Evolutionary conservation across 1,140 invertebrate genomes (phyloP).

Genomic region (Cephus cinctus): DNA sequence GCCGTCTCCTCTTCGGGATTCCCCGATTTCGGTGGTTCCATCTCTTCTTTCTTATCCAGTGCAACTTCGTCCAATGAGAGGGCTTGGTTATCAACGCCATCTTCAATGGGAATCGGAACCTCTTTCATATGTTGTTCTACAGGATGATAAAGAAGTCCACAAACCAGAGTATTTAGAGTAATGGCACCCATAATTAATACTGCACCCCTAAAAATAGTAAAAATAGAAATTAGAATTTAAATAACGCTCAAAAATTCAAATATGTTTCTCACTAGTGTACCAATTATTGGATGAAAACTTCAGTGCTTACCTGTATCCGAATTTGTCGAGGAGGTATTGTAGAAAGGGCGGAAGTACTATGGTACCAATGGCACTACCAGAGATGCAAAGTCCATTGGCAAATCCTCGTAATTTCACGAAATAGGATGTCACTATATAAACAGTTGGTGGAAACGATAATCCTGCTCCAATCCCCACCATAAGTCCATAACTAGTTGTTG

Average conservation of each 20-base stretch:
- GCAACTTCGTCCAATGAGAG: conserved; percentile 32
- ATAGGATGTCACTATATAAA: conserved; percentile 84
- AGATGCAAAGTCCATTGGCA: conserved; percentile 84
- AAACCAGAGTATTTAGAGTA: conserved; percentile 75
- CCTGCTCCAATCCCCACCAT: conserved; percentile 77
- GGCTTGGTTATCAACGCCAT: conserved; percentile 57
- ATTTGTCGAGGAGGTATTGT: conserved; percentile 67
- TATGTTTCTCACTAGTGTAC: too few relatives aligned
- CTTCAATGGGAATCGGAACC: conserved; percentile 54
- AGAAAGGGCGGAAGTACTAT: conserved; percentile 79
- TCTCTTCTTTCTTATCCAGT: neutral
- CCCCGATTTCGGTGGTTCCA: too few relatives aligned
- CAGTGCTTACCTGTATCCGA: conserved; percentile 67
- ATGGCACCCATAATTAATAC: conserved; percentile 78
- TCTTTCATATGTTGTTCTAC: conserved; percentile 75
- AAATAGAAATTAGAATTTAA: too few relatives aligned
- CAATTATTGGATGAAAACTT: too few relatives aligned
- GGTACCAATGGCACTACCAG: conserved; percentile 79
- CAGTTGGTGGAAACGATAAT: conserved; percentile 78
- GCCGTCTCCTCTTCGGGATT: neutral
- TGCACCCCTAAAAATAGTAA: conserved; percentile 64
- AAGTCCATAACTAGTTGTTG: conserved; percentile 77
- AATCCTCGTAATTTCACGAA: conserved; percentile 77
- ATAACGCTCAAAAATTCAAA: too few relatives aligned
- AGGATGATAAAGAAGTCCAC: conserved; percentile 77